phyloP scores from a whole-genome alignment of 2,797 vertebrate genomes.

The Melanotaenia boesemani region DNA sequence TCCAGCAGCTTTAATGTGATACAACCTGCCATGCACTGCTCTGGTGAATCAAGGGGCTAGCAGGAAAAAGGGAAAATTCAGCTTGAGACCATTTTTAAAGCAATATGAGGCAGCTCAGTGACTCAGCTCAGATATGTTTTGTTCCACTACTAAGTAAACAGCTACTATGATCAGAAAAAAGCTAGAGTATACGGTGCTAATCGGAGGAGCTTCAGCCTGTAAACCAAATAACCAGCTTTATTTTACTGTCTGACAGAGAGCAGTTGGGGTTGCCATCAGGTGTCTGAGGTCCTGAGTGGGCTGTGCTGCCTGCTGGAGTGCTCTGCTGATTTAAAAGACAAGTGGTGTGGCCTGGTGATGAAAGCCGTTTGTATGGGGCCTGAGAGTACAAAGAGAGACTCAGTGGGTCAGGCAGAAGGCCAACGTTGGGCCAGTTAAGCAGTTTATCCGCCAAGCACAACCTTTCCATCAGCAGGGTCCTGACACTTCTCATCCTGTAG shows the following conservation, averaged over 20 bases:
- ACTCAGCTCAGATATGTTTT: neutral
- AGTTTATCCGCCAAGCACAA: slow-evolving; percentile 71
- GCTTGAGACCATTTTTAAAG: neutral
- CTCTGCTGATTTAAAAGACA: slow-evolving; percentile 64
- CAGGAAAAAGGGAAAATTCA: neutral
- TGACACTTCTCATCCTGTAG: slow-evolving; percentile 53
- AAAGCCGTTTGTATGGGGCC: slow-evolving; percentile 67
- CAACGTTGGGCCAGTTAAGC: slow-evolving; percentile 63
- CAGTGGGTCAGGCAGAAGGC: slow-evolving; percentile 76
- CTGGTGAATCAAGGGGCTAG: neutral
- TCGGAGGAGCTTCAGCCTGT: neutral
- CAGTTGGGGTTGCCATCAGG: slow-evolving; percentile 39
- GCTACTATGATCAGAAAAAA: neutral
- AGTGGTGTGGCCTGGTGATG: slow-evolving; percentile 63
- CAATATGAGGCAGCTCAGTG: slow-evolving; percentile 5
- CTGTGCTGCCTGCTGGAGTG: slow-evolving; percentile 48
- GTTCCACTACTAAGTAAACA: neutral
- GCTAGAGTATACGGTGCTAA: neutral
- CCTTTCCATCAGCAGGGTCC: slow-evolving; percentile 62
- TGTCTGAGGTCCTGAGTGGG: slow-evolving; percentile 46
- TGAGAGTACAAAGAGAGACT: slow-evolving; percentile 72
- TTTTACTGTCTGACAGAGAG: slow-evolving; percentile 13
- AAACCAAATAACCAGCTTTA: neutral
- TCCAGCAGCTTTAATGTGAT: slow-evolving; percentile 15
- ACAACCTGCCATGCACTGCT: slow-evolving; percentile 5